A percentile compares a stretch with the other conserved stretches of the same genome.
phyloP scores from a whole-genome alignment of 92 coral and sea anemone genomes.

The Zoanthus sansibaricus region DNA sequence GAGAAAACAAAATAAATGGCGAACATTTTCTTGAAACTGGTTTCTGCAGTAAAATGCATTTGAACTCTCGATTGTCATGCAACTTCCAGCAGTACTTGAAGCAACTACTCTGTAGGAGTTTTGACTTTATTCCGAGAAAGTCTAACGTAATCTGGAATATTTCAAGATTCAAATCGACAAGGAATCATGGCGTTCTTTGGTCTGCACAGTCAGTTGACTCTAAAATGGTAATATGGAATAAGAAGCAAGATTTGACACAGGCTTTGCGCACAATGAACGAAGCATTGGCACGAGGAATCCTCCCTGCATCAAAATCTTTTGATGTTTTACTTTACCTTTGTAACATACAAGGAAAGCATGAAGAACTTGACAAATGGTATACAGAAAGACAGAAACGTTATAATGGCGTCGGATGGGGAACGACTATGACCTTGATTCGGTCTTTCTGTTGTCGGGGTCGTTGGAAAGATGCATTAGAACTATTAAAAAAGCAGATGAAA shows the following conservation, averaged over 20 bases:
- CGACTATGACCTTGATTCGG: slow-evolving; percentile 75
- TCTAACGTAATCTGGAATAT: not conserved
- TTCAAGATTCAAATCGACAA: not conserved
- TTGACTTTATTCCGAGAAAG: not conserved
- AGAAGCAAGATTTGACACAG: slow-evolving; percentile 19
- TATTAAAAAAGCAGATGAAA: slow-evolving; percentile 58
- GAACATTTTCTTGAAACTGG: not conserved
- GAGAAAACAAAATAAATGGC: too few relatives aligned
- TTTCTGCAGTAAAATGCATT: not conserved
- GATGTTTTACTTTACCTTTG: slow-evolving; percentile 69
- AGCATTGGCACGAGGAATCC: slow-evolving; percentile 32
- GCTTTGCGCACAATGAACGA: slow-evolving; percentile 22
- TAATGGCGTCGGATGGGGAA: slow-evolving; percentile 80
- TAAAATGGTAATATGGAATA: slow-evolving; percentile 16
- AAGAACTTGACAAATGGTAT: slow-evolving; percentile 73
- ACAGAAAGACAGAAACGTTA: slow-evolving; percentile 58
- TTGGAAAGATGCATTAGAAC: slow-evolving; percentile 67
- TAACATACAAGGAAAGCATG: slow-evolving; percentile 57
- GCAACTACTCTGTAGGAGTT: not conserved
- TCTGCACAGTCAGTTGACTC: slow-evolving; percentile 8
- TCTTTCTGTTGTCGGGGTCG: slow-evolving; percentile 80
- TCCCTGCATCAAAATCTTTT: slow-evolving; percentile 54
- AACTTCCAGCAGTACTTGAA: not conserved
- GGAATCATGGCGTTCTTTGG: not conserved
- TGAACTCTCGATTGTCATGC: not conserved